Conservation (phyloP, 2,888 invertebrate genomes). For the Microctonus aethiopoides region DNA sequence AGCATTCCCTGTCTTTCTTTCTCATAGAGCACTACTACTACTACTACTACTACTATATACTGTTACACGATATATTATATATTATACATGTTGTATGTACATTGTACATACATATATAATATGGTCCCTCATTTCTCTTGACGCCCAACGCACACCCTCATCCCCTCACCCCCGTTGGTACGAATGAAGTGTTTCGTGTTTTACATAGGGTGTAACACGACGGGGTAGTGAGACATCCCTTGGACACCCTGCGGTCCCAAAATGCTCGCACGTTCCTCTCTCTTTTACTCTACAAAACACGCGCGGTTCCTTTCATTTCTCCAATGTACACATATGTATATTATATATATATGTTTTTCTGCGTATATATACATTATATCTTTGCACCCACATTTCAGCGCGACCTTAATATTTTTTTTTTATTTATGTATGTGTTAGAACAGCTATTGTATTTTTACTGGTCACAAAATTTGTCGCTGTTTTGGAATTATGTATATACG, state of each 20-base stretch:
- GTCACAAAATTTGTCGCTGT: conserved; percentile 29
- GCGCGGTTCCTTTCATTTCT: conserved; percentile 14
- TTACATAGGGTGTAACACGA: conserved; percentile 46
- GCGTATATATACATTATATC: conserved; percentile 1
- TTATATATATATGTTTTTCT: conserved; percentile 8
- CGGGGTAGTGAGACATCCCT: conserved; percentile 53
- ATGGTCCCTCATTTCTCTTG: not conserved
- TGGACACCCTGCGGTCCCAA: conserved; percentile 33
- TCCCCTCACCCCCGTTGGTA: conserved; percentile 14
- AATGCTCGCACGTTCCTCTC: conserved; percentile 27
- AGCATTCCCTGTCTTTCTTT: conserved; percentile 52
- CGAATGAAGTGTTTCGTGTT: conserved; percentile 40
- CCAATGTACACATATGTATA: not conserved
- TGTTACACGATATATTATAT: conserved; percentile 15
- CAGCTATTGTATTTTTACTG: conserved; percentile 25
- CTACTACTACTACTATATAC: too few relatives aligned
- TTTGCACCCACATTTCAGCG: conserved; percentile 16
- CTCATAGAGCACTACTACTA: too few relatives aligned
- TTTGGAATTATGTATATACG: not conserved
- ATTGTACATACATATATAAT: too few relatives aligned
- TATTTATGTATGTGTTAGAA: conserved; percentile 24
- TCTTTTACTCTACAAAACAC: not conserved
- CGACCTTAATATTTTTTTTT: conserved; percentile 19
- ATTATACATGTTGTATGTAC: too few relatives aligned
- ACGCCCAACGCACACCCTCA: conserved; percentile 7